Base-by-base conservation (phyloP, 2,797 vertebrate genomes). In the Alfaro cultratus region DNA sequence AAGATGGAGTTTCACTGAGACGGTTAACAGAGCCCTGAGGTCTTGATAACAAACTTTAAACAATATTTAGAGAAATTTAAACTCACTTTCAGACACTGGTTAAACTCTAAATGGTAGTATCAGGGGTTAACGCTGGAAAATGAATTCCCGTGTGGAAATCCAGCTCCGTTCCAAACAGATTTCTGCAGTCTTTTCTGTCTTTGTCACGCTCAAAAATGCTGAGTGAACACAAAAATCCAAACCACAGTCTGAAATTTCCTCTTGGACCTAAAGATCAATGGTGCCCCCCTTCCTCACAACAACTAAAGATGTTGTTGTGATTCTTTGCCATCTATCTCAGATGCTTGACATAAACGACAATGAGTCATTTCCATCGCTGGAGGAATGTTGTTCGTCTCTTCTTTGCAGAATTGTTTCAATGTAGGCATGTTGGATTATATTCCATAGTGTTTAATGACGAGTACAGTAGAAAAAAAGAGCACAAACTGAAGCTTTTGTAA, bases 1-100 rank as follows among this genome's bases (percentile, higher is more conserved):
- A 43, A 73, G 68, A 88, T 78, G 71, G 62, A 60, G 74, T 47
- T 73, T 80, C 78, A 85, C 36, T 70, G 76, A 75, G 57, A 71
- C 10, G 18, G 4, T 80, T 82, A 74, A 36, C 43, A 68, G 75
- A 80, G 51, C 60, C 43, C 78, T 55, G 55, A 80, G 43, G 11
- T 49, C 53, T 23, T 55, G 3, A 15, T 13, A 47, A 34, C 75
- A 81, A 78, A 60, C 51, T 45, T 73, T 73, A 10, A 55, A 75
- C 51, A n/a, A n/a, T n/a, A n/a, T n/a, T n/a, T n/a, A n/a, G n/a
- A n/a, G 51, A n/a, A 18, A 74, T 77, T 83, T 72, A 80, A 75
- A 75, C 29, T 68, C 4, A 26, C 73, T 31, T 5, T n/a, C 2
- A 7, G 41, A 15, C 43, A 73, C 43, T 53, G 29, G 62, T 70